Base-by-base conservation (phyloP, 2,797 vertebrate genomes). In the Balearica regulorum region DNA sequence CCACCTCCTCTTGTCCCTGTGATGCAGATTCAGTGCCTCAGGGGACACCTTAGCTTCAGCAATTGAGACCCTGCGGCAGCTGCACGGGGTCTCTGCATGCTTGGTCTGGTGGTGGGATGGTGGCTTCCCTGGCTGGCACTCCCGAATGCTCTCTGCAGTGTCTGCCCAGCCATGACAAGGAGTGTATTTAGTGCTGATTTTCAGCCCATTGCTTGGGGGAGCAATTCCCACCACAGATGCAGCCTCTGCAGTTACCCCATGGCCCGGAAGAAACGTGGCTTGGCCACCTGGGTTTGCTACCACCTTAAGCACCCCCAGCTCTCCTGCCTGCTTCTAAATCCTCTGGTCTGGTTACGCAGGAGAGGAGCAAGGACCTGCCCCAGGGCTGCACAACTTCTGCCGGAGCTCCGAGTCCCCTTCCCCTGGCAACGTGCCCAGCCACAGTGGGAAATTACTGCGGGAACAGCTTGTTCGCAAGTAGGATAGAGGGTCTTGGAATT, bases 401-500 rank as follows among this genome's bases (percentile, higher is more conserved):
- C 1, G 6, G 37, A 69, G 80, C 70, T n/a, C 76, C 0, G 2
- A 41, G 71, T 71, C 75, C 83, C 81, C 78, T 72, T 76, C 28
- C 31, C 31, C 73, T 60, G 77, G 82, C 87, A 71, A 20, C 0
- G 3, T 41, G 69, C 76, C 87, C 43, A 41, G 80, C 70, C 79
- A 53, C 35, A 35, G 72, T 7, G 5, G 76, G 51, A 64, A 90
- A 76, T 35, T 9, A 66, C 11, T 60, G 81, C 75, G 73, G 89
- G 82, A 91, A 81, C 19, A 39, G 71, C 60, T 95, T 94, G 94
- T 91, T 91, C 65, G 5, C 10, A 0, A 75, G 68, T 25, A 43
- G 79, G 76, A 57, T 31, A 51, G 84, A 94, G 78, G 60, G 85
- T 43, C 89, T 69, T 91, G 79, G 75, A 88, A 84, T 7, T 76